Evolutionary conservation across 2,113 vertebrate genomes (phyloP).

Genomic region (Hymenochirus boettgeri): DNA sequence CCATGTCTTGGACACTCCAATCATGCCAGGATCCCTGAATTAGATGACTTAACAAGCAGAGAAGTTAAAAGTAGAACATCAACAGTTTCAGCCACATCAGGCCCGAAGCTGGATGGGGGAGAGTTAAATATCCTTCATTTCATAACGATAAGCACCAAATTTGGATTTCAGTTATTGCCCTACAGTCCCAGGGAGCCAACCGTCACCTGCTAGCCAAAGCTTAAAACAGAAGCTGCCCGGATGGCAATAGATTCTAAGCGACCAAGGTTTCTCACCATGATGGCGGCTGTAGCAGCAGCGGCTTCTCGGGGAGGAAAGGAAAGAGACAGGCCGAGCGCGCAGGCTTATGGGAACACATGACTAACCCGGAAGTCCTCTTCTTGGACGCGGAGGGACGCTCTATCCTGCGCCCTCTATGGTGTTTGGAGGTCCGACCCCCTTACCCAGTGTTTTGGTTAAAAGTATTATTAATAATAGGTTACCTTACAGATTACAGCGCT

Average conservation of each 20-base stretch:
- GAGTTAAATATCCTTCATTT: neutral
- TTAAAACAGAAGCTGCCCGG: neutral
- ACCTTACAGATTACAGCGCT: no score
- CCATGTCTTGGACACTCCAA: neutral
- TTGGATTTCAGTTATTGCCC: neutral
- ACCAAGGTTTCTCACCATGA: constrained; percentile 35
- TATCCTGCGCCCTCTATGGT: neutral
- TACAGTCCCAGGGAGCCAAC: neutral
- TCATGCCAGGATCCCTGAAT: neutral
- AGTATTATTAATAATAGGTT: no score
- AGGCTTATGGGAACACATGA: constrained; percentile 34
- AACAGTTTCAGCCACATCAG: neutral
- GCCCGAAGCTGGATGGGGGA: neutral
- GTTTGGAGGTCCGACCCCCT: constrained; percentile 3
- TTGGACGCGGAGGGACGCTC: constrained; percentile 1
- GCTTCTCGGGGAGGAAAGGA: constrained; percentile 38
- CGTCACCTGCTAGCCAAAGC: fast-evolving
- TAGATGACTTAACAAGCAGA: neutral
- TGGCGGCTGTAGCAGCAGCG: constrained; percentile 4
- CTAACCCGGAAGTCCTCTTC: neutral
- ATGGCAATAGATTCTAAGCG: constrained; percentile 36
- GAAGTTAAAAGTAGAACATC: neutral
- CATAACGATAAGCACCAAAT: fast-evolving
- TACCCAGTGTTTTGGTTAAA: no score
- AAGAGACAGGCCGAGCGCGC: constrained; percentile 8